These are phyloP conservation scores for Apaloderma vittatum DNA, from an alignment of 2,113 vertebrate genomes.

Conservation along the genomic window DNA sequence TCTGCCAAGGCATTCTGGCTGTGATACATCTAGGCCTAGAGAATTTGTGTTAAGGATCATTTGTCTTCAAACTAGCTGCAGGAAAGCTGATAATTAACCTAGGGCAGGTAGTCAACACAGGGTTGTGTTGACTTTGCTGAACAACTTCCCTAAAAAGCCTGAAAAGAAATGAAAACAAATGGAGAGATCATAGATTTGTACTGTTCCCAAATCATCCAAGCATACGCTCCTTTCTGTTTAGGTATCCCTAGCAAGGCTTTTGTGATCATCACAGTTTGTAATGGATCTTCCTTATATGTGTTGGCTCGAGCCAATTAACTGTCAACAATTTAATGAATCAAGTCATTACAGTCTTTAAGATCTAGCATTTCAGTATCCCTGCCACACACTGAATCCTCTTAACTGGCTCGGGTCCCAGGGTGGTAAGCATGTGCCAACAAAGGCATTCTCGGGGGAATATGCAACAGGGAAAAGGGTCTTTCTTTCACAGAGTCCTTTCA, in stretches of 20 bases:
- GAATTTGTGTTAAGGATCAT: constrained; percentile 33
- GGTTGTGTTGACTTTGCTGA: not conserved
- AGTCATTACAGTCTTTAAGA: not conserved
- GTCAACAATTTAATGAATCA: constrained; percentile 5
- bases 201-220: not conserved
- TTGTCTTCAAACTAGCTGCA: constrained; percentile 23
- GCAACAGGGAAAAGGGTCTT: not conserved
- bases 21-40: not conserved
- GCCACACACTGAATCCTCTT: not conserved
- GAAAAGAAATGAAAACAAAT: not conserved
- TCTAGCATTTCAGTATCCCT: not conserved
- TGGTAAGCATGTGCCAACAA: not conserved
- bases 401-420: constrained; percentile 20
- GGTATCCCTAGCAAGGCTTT: not conserved
- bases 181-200: not conserved
- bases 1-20: not conserved
- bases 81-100: constrained; percentile 64
- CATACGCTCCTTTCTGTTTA: not conserved
- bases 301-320: constrained; percentile 24
- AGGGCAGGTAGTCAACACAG: constrained; percentile 5
- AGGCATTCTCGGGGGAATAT: not conserved
- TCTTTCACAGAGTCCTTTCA: not conserved
- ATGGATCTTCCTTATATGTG: not conserved
- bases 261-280: not conserved
- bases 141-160: not conserved